A percentile compares a stretch with the other conserved stretches of the same genome.
Evolutionary conservation across 2,113 vertebrate genomes (phyloP).

Genomic region (Cygnus atratus): DNA sequence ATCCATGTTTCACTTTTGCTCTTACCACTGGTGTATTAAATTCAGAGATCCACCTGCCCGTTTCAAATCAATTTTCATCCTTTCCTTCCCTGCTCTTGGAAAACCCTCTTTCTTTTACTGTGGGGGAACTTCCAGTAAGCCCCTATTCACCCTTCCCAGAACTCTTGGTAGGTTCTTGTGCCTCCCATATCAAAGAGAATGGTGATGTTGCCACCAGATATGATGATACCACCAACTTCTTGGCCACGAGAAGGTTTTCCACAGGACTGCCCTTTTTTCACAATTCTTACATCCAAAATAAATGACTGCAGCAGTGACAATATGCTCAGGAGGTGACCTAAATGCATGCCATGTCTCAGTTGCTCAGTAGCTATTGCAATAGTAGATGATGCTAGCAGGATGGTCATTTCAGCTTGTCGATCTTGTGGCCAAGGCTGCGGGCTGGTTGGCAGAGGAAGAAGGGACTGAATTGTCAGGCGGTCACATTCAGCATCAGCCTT

Average conservation of each 20-base stretch:
- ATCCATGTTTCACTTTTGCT: not conserved
- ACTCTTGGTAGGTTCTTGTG: not conserved
- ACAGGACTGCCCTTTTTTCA: not conserved
- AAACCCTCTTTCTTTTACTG: not conserved
- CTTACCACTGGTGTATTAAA: not conserved
- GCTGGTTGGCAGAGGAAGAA: not conserved
- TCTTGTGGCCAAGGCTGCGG: not conserved
- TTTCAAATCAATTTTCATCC: not conserved
- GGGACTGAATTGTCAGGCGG: not conserved
- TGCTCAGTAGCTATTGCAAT: not conserved
- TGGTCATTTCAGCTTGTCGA: not conserved
- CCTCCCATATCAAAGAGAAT: not conserved
- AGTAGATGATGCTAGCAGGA: not conserved
- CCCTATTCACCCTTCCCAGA: not conserved
- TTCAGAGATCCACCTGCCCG: not conserved
- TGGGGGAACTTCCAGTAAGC: not conserved
- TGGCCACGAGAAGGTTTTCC: not conserved
- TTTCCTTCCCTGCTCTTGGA: not conserved
- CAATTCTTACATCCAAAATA: not conserved
- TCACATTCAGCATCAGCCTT: not conserved
- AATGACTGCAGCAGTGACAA: not conserved
- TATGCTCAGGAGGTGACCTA: not conserved
- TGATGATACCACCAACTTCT: not conserved
- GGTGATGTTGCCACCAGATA: not conserved
- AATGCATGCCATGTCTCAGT: too few relatives aligned